Evolutionary conservation across 1,140 invertebrate species (phyloP), one percentile per base, ranked within the genome.

Genomic region (Drosophila takahashii): DNA sequence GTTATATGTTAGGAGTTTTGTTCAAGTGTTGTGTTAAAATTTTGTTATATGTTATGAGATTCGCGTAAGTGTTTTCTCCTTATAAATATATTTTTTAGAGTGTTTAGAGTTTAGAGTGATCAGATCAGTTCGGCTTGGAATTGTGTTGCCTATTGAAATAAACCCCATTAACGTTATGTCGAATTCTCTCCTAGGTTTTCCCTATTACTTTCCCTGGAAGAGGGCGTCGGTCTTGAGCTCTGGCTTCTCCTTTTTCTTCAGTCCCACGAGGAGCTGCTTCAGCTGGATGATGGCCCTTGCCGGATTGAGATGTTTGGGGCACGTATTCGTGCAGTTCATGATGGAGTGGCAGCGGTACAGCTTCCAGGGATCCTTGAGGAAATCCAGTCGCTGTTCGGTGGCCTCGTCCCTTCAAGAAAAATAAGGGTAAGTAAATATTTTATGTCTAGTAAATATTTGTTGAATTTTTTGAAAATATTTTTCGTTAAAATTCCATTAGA

Each of bases 251-350:
- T 98, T 98, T 78, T 95, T 94, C 1, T 94, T 94, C 58, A 97
- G 92, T 47, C 97, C 97, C 10, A 95, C 95, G 50, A 99, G 92
- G 37, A 99, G 92, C 78, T 97, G 98, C 93, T 99, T 99, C 67
- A 99, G 96, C 92, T 99, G 96, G 15, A 97, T 97, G 90, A 99
- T 98, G 6, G 98, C 98, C 92, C 94, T 94, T 4, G 97, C 98
- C 32, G 98, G 98, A 94, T 99, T 99, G 57, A 99, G 93, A 37
- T 97, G 97, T 95, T 99, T 99, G 1, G 98, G 98, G 93, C 98
- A 99, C n/a, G 98, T 98, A 81, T 96, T 95, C 0, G 98, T 98
- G 92, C 98, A 99, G 92, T 99, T 99, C 95, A 99, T 97, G 91
- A 99, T 99, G 32, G 81, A 84, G 91, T 99, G 98, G 92, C 98